phyloP scores from a whole-genome alignment of 2,797 vertebrate species.

The Liparis tanakae region DNA sequence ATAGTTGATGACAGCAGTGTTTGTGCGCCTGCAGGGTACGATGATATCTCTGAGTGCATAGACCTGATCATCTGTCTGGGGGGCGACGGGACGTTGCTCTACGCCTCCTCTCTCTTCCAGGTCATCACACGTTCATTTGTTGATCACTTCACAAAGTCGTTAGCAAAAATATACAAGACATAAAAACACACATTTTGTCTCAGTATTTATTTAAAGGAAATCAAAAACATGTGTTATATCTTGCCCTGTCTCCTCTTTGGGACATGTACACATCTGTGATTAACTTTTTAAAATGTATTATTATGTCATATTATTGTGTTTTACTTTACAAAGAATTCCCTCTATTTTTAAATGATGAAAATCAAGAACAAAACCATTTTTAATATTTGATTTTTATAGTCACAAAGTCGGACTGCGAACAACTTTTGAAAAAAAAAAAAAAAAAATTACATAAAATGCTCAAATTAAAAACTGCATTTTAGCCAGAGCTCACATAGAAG shows the following conservation, averaged over 20 bases:
- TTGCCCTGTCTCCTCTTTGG: neutral
- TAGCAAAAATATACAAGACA: neutral
- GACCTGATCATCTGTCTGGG: conserved; percentile 88
- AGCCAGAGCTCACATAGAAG: too few species aligned
- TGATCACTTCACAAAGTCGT: neutral
- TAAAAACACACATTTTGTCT: neutral
- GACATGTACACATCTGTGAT: neutral
- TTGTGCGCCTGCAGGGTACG: conserved; percentile 74
- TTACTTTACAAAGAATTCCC: neutral
- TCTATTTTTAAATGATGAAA: neutral
- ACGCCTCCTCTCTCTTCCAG: conserved; percentile 88
- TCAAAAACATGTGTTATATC: neutral
- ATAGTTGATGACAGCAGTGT: neutral
- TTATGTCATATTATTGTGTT: neutral
- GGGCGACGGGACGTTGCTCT: conserved; percentile 86
- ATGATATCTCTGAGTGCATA: conserved; percentile 87
- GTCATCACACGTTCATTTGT: conserved; percentile 54
- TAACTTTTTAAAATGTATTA: neutral
- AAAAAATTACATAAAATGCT: neutral
- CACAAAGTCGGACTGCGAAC: neutral
- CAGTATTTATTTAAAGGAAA: neutral
- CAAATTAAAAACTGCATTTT: neutral
- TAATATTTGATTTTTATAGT: neutral
- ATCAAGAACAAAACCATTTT: too few species aligned
- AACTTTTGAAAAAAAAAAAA: neutral